Percentiles rank a stretch among this genome's conserved stretches.
phyloP scores from a whole-genome alignment of 2,797 vertebrate genomes.

The Characodon lateralis region DNA sequence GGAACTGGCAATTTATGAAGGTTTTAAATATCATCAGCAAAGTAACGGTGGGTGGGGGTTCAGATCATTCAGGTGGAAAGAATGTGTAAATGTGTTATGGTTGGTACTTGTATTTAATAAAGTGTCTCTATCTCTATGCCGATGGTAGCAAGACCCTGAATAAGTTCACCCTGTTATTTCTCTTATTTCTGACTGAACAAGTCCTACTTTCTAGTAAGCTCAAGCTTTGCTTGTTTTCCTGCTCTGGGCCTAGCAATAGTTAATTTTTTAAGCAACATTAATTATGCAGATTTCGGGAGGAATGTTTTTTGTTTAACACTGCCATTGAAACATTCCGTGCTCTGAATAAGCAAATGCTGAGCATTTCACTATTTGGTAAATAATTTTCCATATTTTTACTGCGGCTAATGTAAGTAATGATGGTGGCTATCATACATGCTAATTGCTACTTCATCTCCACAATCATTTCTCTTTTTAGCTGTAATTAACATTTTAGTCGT shows the following conservation, averaged over 20 bases:
- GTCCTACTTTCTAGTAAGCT: conserved; percentile 22
- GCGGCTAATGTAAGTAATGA: conserved; percentile 76
- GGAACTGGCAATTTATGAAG: conserved; percentile 41
- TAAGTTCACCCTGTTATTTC: neutral
- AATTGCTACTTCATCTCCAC: conserved; percentile 80
- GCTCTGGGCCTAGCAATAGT: conserved; percentile 42
- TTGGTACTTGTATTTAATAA: conserved; percentile 14
- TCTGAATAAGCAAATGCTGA: conserved; percentile 74
- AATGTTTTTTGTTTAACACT: conserved; percentile 21
- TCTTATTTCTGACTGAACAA: conserved; percentile 5
- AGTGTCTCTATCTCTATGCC: neutral
- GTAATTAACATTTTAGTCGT: conserved; percentile 79
- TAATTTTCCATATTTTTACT: conserved; percentile 73
- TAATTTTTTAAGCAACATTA: conserved; percentile 61
- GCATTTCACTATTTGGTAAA: conserved; percentile 67
- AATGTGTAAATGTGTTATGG: neutral
- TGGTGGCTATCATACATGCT: conserved; percentile 81
- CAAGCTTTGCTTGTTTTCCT: conserved; percentile 25
- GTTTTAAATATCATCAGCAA: conserved; percentile 55
- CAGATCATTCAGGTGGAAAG: neutral
- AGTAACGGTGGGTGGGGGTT: conserved; percentile 18
- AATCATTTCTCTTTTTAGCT: conserved; percentile 77
- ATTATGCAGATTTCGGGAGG: conserved; percentile 63
- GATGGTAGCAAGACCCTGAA: neutral
- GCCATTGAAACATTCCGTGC: conserved; percentile 52